These are phyloP conservation scores for Amphilophus citrinellus DNA, from an alignment of 2,113 vertebrate genomes.

Conservation along the genomic window DNA sequence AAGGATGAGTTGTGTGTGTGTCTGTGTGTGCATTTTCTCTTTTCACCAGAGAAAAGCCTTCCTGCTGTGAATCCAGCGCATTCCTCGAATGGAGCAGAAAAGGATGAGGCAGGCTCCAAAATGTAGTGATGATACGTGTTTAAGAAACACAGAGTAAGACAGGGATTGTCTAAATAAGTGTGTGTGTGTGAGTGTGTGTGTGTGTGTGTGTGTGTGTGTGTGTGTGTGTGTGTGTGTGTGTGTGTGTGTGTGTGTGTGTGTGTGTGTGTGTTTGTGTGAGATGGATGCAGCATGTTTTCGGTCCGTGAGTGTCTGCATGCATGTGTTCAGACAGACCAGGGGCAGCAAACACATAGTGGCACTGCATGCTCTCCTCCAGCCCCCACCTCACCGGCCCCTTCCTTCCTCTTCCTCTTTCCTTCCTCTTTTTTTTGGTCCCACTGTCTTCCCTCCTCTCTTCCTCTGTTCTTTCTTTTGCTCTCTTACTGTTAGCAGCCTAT, in stretches of 20 bases:
- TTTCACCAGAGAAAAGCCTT: slow-evolving; percentile 45
- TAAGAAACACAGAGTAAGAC: slow-evolving; percentile 41
- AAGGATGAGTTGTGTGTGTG: neutral
- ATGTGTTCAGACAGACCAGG: slow-evolving; percentile 54
- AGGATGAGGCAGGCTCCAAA: slow-evolving; percentile 54
- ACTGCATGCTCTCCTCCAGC: slow-evolving; percentile 48
- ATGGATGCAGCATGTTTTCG: slow-evolving; percentile 26
- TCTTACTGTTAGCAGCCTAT: slow-evolving; percentile 17
- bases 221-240: too few species aligned
- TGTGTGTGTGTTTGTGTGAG: slow-evolving; percentile 10
- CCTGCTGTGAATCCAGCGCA: slow-evolving; percentile 59
- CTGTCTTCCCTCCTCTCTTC: neutral
- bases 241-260: too few species aligned
- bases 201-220: too few species aligned
- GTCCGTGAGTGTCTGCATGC: slow-evolving; percentile 41
- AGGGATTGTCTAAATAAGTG: slow-evolving; percentile 6
- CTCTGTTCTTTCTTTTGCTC: slow-evolving; percentile 20
- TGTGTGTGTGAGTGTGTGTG: neutral
- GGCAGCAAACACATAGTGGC: slow-evolving; percentile 54
- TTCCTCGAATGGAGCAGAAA: slow-evolving; percentile 48
- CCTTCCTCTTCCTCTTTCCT: slow-evolving; percentile 24
- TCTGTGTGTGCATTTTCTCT: slow-evolving; percentile 17
- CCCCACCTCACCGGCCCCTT: slow-evolving; percentile 35
- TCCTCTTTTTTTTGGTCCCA: neutral
- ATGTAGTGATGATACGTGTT: slow-evolving; percentile 28